Evolutionary conservation across 2,113 vertebrate genomes (phyloP).

Genomic region (Cyanistes caeruleus): DNA sequence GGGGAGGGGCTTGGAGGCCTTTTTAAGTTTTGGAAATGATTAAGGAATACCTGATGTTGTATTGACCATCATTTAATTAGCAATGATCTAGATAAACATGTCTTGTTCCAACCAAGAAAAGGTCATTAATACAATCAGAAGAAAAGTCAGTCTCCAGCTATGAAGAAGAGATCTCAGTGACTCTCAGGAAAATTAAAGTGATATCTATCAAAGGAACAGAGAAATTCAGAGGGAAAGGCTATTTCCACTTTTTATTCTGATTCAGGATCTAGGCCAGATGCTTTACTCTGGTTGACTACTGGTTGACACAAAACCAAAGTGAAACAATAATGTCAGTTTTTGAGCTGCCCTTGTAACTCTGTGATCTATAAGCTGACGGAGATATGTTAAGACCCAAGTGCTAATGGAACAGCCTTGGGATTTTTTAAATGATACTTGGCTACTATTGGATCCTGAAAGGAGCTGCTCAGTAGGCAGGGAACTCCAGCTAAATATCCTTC

Average conservation of each 20-base stretch:
- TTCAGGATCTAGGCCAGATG: not conserved
- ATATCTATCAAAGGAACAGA: not conserved
- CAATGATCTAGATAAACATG: not conserved
- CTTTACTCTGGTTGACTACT: not conserved
- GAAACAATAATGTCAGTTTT: not conserved
- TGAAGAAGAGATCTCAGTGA: not conserved
- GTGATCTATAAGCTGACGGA: not conserved
- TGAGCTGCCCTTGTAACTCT: not conserved
- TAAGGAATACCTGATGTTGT: not conserved
- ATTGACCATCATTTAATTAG: not conserved
- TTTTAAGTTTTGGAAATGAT: not conserved
- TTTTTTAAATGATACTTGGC: not conserved
- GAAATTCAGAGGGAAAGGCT: not conserved
- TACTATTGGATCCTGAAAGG: not conserved
- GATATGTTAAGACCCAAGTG: not conserved
- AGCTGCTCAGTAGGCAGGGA: not conserved
- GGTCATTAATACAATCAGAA: not conserved
- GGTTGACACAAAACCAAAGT: not conserved
- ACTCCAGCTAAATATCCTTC: not conserved
- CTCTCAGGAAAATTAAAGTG: not conserved
- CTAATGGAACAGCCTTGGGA: not conserved
- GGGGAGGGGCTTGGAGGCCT: accelerated
- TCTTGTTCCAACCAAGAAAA: not conserved
- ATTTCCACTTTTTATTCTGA: not conserved
- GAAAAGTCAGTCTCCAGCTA: not conserved